These are phyloP conservation scores for Crypturellus tataupa DNA, from an alignment of 2,797 vertebrate genomes.

Conservation along the genomic window DNA sequence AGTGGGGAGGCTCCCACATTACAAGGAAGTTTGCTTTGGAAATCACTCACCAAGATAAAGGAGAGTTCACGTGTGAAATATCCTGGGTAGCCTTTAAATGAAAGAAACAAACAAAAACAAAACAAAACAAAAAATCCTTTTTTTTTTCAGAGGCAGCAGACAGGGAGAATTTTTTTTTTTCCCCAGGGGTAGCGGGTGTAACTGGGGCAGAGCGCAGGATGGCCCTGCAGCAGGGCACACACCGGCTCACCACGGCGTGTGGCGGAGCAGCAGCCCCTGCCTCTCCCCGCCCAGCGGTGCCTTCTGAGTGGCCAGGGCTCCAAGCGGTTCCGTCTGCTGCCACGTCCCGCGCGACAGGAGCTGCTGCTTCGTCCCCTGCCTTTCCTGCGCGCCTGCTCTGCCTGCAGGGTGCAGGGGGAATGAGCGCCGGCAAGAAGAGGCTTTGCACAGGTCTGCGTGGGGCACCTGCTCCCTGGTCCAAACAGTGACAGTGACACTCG, in stretches of 20 bases:
- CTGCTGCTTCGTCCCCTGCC: background rate
- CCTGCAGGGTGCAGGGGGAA: accelerated
- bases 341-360: background rate
- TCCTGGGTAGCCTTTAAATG: background rate
- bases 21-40: background rate
- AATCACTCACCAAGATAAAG: background rate
- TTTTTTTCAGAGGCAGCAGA: background rate
- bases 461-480: background rate
- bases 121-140: background rate
- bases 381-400: background rate
- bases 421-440: accelerated
- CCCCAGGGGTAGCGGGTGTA: background rate
- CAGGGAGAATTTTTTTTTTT: background rate
- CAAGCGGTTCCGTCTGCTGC: too few relatives aligned
- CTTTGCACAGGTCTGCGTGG: background rate
- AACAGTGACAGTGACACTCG: background rate
- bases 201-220: too few relatives aligned
- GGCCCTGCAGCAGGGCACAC: too few relatives aligned
- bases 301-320: too few relatives aligned
- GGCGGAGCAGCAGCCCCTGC: too few relatives aligned
- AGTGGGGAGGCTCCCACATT: accelerated
- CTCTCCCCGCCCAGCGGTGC: too few relatives aligned
- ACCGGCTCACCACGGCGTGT: too few relatives aligned
- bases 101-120: background rate
- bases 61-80: background rate